Evolutionary conservation across 2,113 vertebrate genomes (phyloP), one percentile per base, ranked within the genome.

Genomic region (Coptodon bakossiorum): DNA sequence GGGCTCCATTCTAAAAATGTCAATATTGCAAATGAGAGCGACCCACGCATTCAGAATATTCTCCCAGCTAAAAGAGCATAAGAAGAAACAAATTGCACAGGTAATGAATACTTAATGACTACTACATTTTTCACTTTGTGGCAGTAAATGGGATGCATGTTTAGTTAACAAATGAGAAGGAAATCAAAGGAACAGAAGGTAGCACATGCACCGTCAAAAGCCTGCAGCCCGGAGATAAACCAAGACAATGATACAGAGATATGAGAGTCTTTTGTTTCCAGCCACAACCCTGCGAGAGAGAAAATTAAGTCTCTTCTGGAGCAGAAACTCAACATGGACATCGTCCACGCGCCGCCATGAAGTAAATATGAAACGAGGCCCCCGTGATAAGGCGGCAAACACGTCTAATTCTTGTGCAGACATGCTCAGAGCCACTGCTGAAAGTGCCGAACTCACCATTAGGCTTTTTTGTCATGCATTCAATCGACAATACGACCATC

Each of bases 81-180:
- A 92, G 86, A 90, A 88, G 86, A 91, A 91, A 94, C 87, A 92
- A 94, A 91, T 83, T 92, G 87, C 90, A 80, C 86, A 87, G 82
- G 90, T 93, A 89, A 94, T 96, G 90, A 95, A 96, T 94, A 93
- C 88, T 95, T 95, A 90, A 96, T 88, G 93, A 92, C 63, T 80
- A 94, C 94, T 87, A 92, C 93, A 94, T 90, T 95, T 91, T 93
- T 94, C 94, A 95, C 93, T 95, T 93, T 92, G 91, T 90, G 84
- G 56, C 78, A 61, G 87, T 91, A 93, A 94, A 95, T 89, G 93
- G 93, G 88, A 93, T 86, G 63, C 89, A 91, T 91, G 95, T 94
- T 94, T 93, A 89, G 93, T 93, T 95, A 94, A 93, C 93, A 92
- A 95, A 93, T 91, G 89, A 93, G 91, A 76, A 54, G 50, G 59